A percentile compares a stretch with the other conserved stretches of the same genome.
Evolutionary conservation across 2,113 vertebrate genomes (phyloP).

Genomic region (Bostrychus sinensis): DNA sequence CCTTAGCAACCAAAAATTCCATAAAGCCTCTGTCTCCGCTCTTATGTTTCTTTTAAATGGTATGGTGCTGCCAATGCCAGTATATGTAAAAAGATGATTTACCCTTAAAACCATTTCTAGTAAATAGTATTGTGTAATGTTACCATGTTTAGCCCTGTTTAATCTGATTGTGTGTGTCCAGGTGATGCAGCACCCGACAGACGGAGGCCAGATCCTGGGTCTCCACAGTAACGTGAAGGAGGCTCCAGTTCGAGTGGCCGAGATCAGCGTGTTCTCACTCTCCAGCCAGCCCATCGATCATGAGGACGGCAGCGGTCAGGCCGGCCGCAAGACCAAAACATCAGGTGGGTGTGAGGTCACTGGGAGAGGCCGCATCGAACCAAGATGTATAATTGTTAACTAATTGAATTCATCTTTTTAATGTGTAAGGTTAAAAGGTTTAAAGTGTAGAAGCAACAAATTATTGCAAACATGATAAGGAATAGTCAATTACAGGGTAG

Average conservation of each 20-base stretch:
- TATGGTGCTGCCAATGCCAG: too few species aligned
- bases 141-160: not conserved
- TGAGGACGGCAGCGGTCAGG: conserved; percentile 74
- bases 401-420: too few species aligned
- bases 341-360: conserved; percentile 70
- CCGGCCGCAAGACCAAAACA: conserved; percentile 77
- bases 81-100: too few species aligned
- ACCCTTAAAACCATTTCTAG: not conserved
- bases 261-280: conserved; percentile 83
- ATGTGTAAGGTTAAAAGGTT: too few species aligned
- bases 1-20: too few species aligned
- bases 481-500: too few species aligned
- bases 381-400: too few species aligned
- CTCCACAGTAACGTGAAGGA: conserved; percentile 85
- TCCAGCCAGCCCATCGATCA: conserved; percentile 85
- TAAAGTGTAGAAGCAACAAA: too few species aligned
- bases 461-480: too few species aligned
- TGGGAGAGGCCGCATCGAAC: too few species aligned
- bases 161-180: conserved; percentile 48
- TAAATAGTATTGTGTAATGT: not conserved
- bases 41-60: too few species aligned
- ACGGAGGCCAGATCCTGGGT: conserved; percentile 80
- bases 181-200: conserved; percentile 84
- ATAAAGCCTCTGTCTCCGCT: too few species aligned
- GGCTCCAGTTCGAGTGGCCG: conserved; percentile 78